Conservation (phyloP, 2,888 invertebrate genomes). For the Sphecodes monilicornis region DNA sequence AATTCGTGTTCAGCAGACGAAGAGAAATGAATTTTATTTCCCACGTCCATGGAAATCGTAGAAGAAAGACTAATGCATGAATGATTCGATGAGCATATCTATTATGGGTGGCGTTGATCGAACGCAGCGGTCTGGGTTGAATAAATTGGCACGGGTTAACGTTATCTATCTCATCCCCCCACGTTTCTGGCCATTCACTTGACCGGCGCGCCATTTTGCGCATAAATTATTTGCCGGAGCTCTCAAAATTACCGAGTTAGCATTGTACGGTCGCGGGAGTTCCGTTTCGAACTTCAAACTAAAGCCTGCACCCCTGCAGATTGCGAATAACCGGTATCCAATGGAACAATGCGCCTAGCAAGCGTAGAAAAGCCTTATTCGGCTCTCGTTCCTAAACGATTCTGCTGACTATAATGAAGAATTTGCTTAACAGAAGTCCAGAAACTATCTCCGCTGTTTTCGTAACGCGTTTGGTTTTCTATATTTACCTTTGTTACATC, state of each 20-base stretch:
- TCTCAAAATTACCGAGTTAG: conserved; percentile 75
- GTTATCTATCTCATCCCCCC: conserved; percentile 60
- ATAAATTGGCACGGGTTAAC: conserved; percentile 66
- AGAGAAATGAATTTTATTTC: too few relatives aligned
- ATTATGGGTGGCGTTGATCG: conserved; percentile 21
- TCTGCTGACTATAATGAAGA: conserved; percentile 52
- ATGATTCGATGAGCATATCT: conserved; percentile 52
- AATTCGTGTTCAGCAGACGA: too few relatives aligned
- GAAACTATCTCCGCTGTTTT: not conserved
- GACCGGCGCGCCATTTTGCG: conserved; percentile 60
- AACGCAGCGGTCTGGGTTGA: conserved; percentile 50
- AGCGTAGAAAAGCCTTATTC: conserved; percentile 62
- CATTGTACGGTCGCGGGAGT: conserved; percentile 64
- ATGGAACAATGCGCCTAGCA: conserved; percentile 63
- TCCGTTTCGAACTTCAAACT: conserved; percentile 68
- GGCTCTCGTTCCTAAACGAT: conserved; percentile 27
- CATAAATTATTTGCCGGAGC: conserved; percentile 70
- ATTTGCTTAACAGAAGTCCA: conserved; percentile 35
- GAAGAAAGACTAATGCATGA: not conserved
- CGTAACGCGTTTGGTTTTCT: not conserved
- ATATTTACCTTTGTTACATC: not conserved
- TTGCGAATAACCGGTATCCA: conserved; percentile 64
- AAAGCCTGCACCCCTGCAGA: conserved; percentile 61
- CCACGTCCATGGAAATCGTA: not conserved
- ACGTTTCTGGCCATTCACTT: conserved; percentile 34